Evolutionary conservation across 2,113 vertebrate species (phyloP).

Genomic region (Bungarus multicinctus): DNA sequence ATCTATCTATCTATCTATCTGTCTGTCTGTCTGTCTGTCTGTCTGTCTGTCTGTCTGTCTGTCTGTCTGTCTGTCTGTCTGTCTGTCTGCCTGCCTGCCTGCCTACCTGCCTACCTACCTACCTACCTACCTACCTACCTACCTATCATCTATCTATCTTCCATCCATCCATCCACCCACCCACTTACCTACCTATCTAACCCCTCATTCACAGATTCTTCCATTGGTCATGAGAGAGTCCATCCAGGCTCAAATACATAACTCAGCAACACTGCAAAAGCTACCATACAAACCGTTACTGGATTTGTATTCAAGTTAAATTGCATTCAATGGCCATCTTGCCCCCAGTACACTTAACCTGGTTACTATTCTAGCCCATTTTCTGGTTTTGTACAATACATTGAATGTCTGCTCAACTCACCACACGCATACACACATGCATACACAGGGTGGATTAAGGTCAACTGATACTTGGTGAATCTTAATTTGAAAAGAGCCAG

Average conservation of each 20-base stretch:
- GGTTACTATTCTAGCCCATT: background rate
- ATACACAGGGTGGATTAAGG: background rate
- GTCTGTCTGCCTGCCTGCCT: too few relatives aligned
- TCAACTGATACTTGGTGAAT: background rate
- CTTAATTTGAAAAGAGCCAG: background rate
- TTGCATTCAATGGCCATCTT: background rate
- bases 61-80: too few relatives aligned
- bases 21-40: too few relatives aligned
- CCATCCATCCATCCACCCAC: too few relatives aligned
- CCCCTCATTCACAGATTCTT: background rate
- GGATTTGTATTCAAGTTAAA: background rate
- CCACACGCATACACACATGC: background rate
- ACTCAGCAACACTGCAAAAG: background rate
- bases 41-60: too few relatives aligned
- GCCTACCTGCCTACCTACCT: too few relatives aligned
- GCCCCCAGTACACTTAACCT: background rate
- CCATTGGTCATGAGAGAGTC: background rate
- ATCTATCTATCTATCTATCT: too few relatives aligned
- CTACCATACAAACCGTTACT: background rate
- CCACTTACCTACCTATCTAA: too few relatives aligned
- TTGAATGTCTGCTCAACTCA: background rate
- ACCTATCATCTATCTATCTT: too few relatives aligned
- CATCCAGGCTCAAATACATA: background rate
- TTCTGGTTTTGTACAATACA: background rate
- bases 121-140: too few relatives aligned